A percentile compares a stretch with the other conserved stretches of the same genome.
These are phyloP conservation scores for Drosophila murphyi DNA, from an alignment of 1,140 invertebrate genomes.

Conservation along the genomic window DNA sequence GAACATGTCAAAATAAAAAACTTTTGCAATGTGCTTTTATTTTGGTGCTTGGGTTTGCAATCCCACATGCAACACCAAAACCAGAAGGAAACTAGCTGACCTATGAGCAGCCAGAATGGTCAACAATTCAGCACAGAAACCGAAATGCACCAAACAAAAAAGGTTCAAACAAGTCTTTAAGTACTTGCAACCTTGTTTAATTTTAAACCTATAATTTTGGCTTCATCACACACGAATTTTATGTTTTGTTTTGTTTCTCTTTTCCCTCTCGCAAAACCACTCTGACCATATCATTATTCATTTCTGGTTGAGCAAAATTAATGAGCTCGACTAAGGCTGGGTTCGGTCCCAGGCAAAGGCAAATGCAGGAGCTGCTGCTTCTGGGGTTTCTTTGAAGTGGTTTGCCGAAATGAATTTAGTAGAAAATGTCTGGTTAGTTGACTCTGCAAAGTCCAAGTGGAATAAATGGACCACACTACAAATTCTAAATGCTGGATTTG, in stretches of 20 bases:
- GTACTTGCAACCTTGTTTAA: conserved; percentile 17
- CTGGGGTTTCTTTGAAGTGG: conserved; percentile 45
- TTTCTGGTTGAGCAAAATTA: conserved; percentile 65
- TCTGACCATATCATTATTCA: conserved; percentile 61
- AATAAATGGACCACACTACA: conserved; percentile 4
- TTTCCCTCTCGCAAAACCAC: neutral
- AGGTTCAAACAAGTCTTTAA: neutral
- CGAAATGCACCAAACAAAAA: conserved; percentile 24
- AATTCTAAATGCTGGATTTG: conserved; percentile 7
- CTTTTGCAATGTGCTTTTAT: conserved; percentile 42
- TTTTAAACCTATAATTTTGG: conserved; percentile 56
- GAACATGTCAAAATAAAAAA: conserved; percentile 51
- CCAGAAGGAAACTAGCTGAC: conserved; percentile 15
- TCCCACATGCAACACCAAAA: conserved; percentile 20
- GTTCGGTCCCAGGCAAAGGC: neutral
- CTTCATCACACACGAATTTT: conserved; percentile 47
- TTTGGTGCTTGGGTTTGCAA: conserved; percentile 21
- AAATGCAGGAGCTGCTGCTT: neutral
- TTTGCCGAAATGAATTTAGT: conserved; percentile 37
- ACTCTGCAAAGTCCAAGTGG: conserved; percentile 23
- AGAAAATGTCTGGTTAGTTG: conserved; percentile 15
- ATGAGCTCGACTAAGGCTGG: conserved; percentile 42
- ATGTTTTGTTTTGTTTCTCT: conserved; percentile 13
- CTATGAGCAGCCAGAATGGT: conserved; percentile 25
- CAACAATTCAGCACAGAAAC: conserved; percentile 8